Conservation (phyloP, 2,113 vertebrate genomes). For the Platysternon megacephalum region DNA sequence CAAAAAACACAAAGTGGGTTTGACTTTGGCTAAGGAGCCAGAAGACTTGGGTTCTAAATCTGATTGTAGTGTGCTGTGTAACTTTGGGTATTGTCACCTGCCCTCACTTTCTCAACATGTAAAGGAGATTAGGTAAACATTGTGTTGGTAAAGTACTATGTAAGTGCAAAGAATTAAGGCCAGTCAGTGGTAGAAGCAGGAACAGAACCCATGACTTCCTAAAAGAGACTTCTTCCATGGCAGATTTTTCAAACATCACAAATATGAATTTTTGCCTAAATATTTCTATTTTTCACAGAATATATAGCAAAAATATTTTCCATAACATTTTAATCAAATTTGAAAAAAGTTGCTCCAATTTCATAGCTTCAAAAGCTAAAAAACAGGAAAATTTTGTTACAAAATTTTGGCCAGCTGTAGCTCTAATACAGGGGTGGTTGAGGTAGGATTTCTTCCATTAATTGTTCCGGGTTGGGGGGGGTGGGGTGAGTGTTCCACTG, state of each 20-base stretch:
- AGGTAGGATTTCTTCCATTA: neutral
- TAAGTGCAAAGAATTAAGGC: neutral
- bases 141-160: neutral
- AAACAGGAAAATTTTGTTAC: neutral
- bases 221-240: neutral
- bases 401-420: neutral
- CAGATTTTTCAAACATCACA: neutral
- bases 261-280: neutral
- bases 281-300: neutral
- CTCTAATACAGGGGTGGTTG: neutral
- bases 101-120: neutral
- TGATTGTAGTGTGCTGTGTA: neutral
- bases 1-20: neutral
- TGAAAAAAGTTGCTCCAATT: neutral
- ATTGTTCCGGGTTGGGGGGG: neutral
- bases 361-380: neutral
- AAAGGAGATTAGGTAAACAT: neutral
- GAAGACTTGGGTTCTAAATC: neutral
- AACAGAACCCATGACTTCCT: neutral
- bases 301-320: neutral
- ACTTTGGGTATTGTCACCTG: neutral
- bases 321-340: neutral
- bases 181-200: neutral
- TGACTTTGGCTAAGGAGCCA: constrained; percentile 23
- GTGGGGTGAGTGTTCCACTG: neutral